Conservation (phyloP, 2,888 invertebrate genomes). For the Trilocha varians region DNA sequence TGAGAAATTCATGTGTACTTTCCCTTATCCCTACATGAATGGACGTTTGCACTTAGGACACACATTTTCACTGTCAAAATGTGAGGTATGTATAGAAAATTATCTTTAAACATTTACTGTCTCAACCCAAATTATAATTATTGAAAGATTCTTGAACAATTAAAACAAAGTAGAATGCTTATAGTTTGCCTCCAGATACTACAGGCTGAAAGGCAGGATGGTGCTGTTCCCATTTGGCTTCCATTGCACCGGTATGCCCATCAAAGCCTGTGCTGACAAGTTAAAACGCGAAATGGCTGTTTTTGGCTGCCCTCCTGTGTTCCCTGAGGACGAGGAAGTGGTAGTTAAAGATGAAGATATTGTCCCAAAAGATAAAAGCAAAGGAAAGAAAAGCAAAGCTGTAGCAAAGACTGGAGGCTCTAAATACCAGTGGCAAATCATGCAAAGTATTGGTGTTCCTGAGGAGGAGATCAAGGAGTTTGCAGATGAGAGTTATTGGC, state of each 20-base stretch:
- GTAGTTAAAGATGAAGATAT: slow-evolving; percentile 69
- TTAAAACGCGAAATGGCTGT: slow-evolving; percentile 92
- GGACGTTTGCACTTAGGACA: slow-evolving; percentile 98
- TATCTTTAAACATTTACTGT: not conserved
- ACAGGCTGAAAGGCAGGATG: slow-evolving; percentile 91
- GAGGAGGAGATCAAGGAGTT: slow-evolving; percentile 96
- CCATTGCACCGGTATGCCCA: slow-evolving; percentile 99
- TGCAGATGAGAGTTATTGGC: slow-evolving; percentile 92
- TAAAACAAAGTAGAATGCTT: too few species aligned
- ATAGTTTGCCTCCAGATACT: slow-evolving; percentile 92
- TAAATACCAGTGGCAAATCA: slow-evolving; percentile 99
- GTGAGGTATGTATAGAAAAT: slow-evolving; percentile 79
- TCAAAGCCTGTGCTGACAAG: slow-evolving; percentile 99
- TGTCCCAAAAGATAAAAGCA: slow-evolving; percentile 77
- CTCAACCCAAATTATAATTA: too few species aligned
- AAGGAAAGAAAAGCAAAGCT: slow-evolving; percentile 96
- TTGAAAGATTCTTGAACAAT: not conserved
- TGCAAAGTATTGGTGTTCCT: slow-evolving; percentile 90
- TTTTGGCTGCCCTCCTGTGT: slow-evolving; percentile 93
- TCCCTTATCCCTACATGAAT: slow-evolving; percentile 99
- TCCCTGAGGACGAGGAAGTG: slow-evolving; percentile 78
- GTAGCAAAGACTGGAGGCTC: slow-evolving; percentile 90
- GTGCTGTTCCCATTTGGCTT: slow-evolving; percentile 98
- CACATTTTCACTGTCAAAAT: slow-evolving; percentile 96
- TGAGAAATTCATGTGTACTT: slow-evolving; percentile 94